Evolutionary conservation across 2,797 vertebrate species (phyloP).

Genomic region (Steatocranus sp.): DNA sequence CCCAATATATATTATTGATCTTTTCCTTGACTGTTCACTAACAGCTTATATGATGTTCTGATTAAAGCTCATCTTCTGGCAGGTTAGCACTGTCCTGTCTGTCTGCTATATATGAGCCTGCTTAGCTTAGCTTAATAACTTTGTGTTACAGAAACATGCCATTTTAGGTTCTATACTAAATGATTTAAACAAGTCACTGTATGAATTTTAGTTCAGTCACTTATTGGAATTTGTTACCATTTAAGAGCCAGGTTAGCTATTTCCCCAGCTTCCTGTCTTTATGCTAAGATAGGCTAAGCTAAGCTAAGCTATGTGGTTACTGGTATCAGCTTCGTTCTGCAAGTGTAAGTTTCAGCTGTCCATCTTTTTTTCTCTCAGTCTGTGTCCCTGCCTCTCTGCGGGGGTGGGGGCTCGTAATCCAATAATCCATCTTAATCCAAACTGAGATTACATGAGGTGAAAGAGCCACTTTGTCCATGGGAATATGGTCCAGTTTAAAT

Average conservation of each 20-base stretch:
- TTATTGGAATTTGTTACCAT: neutral
- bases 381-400: neutral
- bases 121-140: neutral
- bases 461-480: slow-evolving; percentile 70
- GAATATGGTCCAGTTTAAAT: slow-evolving; percentile 57
- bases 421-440: slow-evolving; percentile 70
- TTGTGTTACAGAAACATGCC: neutral
- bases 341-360: neutral
- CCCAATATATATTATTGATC: neutral
- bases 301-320: neutral
- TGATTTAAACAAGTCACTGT: neutral
- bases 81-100: neutral
- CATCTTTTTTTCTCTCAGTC: neutral
- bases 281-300: fast-evolving
- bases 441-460: slow-evolving; percentile 68
- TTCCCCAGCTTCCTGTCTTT: neutral
- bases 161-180: neutral
- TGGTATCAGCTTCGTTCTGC: neutral
- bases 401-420: slow-evolving; percentile 60
- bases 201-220: neutral
- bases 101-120: neutral
- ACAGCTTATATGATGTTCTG: neutral
- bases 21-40: neutral
- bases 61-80: neutral
- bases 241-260: neutral